Base-by-base conservation (phyloP, 1,140 invertebrate genomes). In the Neoseiulus cucumeris region DNA sequence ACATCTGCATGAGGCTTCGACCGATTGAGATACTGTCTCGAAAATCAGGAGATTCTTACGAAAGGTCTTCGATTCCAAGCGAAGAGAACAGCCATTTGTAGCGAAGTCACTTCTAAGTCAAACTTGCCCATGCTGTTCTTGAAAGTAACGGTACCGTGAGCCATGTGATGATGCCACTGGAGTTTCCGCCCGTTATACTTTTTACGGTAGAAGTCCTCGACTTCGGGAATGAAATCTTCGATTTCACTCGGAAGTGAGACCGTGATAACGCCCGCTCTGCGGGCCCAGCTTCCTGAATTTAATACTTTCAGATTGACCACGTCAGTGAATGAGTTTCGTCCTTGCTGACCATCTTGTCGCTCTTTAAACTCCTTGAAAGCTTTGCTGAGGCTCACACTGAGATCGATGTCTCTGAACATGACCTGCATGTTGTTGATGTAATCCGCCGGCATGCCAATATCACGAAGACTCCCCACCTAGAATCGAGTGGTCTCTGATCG, bases 101-200 rank as follows among this genome's bases (percentile, higher is more conserved):
- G 97, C 28, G 94, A 97, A 7, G 95, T 98, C 1, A 98, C 91
- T 75, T 99, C 96, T 67, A 99, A 79, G 79, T 99, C 96, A 78
- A 91, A 99, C 71, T 87, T 84, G 9, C 94, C 93, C 45, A 90
- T 84, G 72, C 86, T 83, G 77, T 94, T 97, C 1, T 83, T 82
- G 80, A 98, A 98, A 45, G 89, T 94, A 69, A 85, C 82, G 39
- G 91, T 93, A 71, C 94, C 95, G 80, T 97, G 97, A 47, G 93
- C 96, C 92, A 98, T 98, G 71, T 98, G 92, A 80, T 98, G 93
- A 76, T 98, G 94, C 96, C 96, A 99, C 77, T 95, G 91, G 44
- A 99, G 80, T 77, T 97, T 98, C 55, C 95, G 79, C n/a, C 94
- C 94, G 73, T 86, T 92, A 78, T 98, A 94, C 75, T 97, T 96